Conservation (phyloP, 2,113 vertebrate species). For the Brachypteracias leptosomus region DNA sequence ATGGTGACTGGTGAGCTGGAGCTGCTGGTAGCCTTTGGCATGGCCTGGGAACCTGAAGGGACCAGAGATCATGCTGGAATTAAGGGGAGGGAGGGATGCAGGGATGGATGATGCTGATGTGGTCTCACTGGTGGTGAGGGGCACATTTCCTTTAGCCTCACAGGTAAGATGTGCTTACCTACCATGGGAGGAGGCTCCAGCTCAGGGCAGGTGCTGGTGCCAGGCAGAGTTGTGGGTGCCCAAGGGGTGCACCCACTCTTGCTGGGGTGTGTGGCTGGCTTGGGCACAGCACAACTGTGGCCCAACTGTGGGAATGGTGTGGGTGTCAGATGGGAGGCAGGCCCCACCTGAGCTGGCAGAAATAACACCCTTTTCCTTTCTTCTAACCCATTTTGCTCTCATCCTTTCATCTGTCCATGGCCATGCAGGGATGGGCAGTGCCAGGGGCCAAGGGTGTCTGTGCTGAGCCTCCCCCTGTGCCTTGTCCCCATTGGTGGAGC, state of each 20-base stretch:
- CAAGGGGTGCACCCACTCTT: not conserved
- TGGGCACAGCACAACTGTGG: rapidly evolving
- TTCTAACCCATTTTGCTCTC: not conserved
- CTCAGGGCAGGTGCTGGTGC: not conserved
- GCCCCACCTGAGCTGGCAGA: not conserved
- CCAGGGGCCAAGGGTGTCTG: not conserved
- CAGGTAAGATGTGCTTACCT: not conserved
- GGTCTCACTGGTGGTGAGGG: rapidly evolving
- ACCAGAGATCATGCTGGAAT: rapidly evolving
- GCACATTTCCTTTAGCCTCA: rapidly evolving
- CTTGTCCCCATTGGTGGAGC: not conserved
- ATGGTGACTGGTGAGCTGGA: not conserved
- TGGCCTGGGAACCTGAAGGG: rapidly evolving
- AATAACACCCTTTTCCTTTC: not conserved
- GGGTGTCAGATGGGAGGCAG: not conserved
- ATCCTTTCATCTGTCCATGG: not conserved
- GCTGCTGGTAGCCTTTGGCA: not conserved
- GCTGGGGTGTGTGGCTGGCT: not conserved
- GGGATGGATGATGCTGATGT: rapidly evolving
- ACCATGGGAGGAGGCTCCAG: not conserved
- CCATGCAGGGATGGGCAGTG: not conserved
- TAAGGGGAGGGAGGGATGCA: not conserved
- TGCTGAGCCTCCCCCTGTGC: not conserved
- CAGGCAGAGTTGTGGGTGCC: not conserved
- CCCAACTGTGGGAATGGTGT: not conserved